A percentile compares a stretch with the other conserved stretches of the same genome.
These are phyloP conservation scores for Lepidonotus clava DNA, from an alignment of 2,888 invertebrate species.

Conservation along the genomic window DNA sequence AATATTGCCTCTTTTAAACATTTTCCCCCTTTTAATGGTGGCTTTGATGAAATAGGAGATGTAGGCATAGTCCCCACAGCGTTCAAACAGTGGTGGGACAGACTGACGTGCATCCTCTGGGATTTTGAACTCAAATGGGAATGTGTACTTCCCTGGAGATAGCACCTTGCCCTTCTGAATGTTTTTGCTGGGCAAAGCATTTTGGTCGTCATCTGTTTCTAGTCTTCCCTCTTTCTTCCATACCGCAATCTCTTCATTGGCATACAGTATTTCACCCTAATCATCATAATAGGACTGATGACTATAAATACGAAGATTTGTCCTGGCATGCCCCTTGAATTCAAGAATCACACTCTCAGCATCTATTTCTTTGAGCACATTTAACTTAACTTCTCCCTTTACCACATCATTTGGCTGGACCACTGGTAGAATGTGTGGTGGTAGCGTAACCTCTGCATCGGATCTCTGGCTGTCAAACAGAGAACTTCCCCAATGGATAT, in stretches of 20 bases:
- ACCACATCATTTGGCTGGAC: conserved; percentile 44
- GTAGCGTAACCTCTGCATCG: background rate
- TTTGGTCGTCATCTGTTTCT: background rate
- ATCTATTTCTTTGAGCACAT: background rate
- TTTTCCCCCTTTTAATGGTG: conserved; percentile 36
- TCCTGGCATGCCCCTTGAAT: conserved; percentile 32
- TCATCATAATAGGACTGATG: conserved; percentile 36
- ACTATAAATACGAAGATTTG: background rate
- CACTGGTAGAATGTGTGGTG: conserved; percentile 29
- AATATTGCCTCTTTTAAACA: background rate
- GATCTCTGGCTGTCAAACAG: background rate
- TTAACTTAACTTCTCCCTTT: conserved; percentile 12
- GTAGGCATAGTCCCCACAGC: conserved; percentile 11
- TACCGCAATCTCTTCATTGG: background rate
- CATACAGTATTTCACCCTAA: background rate
- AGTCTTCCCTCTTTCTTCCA: conserved; percentile 30
- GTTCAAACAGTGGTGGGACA: conserved; percentile 1
- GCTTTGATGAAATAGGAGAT: conserved; percentile 33
- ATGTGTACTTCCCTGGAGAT: conserved; percentile 26
- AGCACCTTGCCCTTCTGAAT: background rate
- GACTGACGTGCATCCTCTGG: background rate
- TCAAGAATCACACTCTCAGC: background rate
- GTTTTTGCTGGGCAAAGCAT: background rate
- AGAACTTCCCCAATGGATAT: too few species aligned
- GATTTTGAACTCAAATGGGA: conserved; percentile 1